Conservation (phyloP, 2,113 vertebrate species). For the Malaclemys terrapin region DNA sequence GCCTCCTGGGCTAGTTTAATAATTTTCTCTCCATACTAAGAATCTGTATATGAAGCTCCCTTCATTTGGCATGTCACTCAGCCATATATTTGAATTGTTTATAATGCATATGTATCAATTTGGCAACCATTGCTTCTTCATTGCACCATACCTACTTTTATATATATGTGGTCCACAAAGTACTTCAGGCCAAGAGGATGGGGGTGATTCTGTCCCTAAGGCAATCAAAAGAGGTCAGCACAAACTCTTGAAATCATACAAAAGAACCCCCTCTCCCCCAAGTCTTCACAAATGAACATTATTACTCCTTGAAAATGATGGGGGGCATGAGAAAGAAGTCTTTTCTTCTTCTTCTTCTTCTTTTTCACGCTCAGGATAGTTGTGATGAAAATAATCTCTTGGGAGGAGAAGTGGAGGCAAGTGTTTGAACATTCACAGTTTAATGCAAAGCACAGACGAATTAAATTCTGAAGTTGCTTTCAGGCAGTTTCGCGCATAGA, state of each 20-base stretch:
- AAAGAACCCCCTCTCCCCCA: slow-evolving; percentile 58
- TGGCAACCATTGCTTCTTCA: slow-evolving; percentile 79
- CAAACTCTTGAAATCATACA: slow-evolving; percentile 72
- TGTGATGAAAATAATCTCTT: slow-evolving; percentile 75
- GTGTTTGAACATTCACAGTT: slow-evolving; percentile 87
- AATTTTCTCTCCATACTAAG: not conserved
- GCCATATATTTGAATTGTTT: slow-evolving; percentile 50
- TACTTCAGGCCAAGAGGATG: slow-evolving; percentile 75
- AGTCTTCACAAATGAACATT: slow-evolving; percentile 71
- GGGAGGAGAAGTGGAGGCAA: slow-evolving; percentile 82
- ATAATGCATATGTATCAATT: slow-evolving; percentile 46
- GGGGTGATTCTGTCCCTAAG: slow-evolving; percentile 79
- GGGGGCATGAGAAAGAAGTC: slow-evolving; percentile 67
- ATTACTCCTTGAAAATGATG: slow-evolving; percentile 74
- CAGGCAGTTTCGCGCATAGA: slow-evolving; percentile 91
- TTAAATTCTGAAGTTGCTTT: slow-evolving; percentile 86
- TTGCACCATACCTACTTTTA: slow-evolving; percentile 68
- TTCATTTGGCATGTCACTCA: slow-evolving; percentile 55
- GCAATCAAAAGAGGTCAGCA: slow-evolving; percentile 78
- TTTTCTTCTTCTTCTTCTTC: slow-evolving; percentile 61
- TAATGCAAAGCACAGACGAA: slow-evolving; percentile 88
- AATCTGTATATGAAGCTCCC: slow-evolving; percentile 9
- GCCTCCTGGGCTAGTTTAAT: slow-evolving; percentile 56
- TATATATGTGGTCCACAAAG: slow-evolving; percentile 43
- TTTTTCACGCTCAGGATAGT: slow-evolving; percentile 75